A percentile compares a stretch with the other conserved stretches of the same genome.
phyloP scores from a whole-genome alignment of 2,797 vertebrate genomes.

The Loris lydekkerianus region DNA sequence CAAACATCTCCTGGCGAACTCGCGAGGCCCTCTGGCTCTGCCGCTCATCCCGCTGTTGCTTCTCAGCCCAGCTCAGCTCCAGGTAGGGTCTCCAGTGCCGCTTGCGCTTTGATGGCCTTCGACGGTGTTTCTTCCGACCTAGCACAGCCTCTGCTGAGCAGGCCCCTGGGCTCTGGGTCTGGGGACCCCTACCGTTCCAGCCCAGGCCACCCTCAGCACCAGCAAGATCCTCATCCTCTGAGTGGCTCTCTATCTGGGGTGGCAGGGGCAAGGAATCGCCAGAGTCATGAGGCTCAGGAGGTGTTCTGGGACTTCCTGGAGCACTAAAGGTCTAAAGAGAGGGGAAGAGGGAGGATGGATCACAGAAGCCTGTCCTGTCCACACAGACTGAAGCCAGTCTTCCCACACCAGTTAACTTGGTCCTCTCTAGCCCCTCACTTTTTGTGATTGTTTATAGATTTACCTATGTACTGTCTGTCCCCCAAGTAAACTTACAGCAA shows the following conservation, averaged over 20 bases:
- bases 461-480: neutral
- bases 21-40: slow-evolving; percentile 78
- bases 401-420: neutral
- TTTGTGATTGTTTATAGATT: neutral
- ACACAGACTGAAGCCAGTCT: neutral
- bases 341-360: neutral
- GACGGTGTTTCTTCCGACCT: slow-evolving; percentile 73
- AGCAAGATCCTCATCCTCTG: slow-evolving; percentile 45
- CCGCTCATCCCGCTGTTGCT: slow-evolving; percentile 78
- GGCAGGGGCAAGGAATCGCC: slow-evolving; percentile 3
- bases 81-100: slow-evolving; percentile 81
- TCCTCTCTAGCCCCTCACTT: neutral
- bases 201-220: neutral
- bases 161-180: neutral
- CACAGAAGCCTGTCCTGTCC: neutral
- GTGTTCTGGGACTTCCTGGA: slow-evolving; percentile 34
- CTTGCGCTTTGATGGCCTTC: slow-evolving; percentile 73
- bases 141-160: neutral
- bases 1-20: slow-evolving; percentile 73
- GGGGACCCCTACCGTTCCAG: neutral
- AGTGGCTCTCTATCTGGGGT: slow-evolving; percentile 36
- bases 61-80: slow-evolving; percentile 81
- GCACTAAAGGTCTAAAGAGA: slow-evolving; percentile 55
- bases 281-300: slow-evolving; percentile 26
- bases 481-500: neutral